These are phyloP conservation scores for Neosilurus mollespiculum DNA, from an alignment of 2,797 vertebrate species.

Conservation along the genomic window DNA sequence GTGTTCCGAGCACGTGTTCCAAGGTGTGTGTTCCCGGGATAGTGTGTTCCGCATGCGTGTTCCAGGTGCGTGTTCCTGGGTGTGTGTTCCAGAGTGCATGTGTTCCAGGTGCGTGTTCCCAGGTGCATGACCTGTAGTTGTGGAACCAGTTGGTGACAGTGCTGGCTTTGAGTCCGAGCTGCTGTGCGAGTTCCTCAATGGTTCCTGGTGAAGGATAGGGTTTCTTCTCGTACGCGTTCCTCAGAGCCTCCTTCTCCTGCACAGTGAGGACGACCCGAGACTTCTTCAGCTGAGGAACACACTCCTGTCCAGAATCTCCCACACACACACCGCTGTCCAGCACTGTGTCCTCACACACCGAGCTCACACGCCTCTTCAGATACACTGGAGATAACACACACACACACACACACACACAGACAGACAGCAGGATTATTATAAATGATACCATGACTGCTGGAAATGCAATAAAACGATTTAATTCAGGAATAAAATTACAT, in stretches of 20 bases:
- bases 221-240: conserved; percentile 97
- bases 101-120: neutral
- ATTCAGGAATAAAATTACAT: neutral
- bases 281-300: conserved; percentile 92
- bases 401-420: conserved; percentile 36
- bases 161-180: conserved; percentile 98
- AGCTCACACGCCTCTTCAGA: conserved; percentile 88
- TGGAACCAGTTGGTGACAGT: conserved; percentile 99
- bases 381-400: conserved; percentile 71
- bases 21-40: too few relatives aligned
- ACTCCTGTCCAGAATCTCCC: conserved; percentile 80
- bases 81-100: neutral
- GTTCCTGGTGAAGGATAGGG: conserved; percentile 99
- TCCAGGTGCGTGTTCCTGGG: too few relatives aligned
- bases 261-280: conserved; percentile 90
- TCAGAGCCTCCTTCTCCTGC: conserved; percentile 87
- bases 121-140: conserved; percentile 87
- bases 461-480: neutral
- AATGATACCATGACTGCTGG: neutral
- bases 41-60: neutral
- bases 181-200: conserved; percentile 96
- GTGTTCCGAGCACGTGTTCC: too few relatives aligned
- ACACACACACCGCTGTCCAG: conserved; percentile 73
- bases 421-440: conserved; percentile 9
- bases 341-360: conserved; percentile 81